Evolutionary conservation across 2,797 vertebrate genomes (phyloP).

Genomic region (Acanthopagrus latus): DNA sequence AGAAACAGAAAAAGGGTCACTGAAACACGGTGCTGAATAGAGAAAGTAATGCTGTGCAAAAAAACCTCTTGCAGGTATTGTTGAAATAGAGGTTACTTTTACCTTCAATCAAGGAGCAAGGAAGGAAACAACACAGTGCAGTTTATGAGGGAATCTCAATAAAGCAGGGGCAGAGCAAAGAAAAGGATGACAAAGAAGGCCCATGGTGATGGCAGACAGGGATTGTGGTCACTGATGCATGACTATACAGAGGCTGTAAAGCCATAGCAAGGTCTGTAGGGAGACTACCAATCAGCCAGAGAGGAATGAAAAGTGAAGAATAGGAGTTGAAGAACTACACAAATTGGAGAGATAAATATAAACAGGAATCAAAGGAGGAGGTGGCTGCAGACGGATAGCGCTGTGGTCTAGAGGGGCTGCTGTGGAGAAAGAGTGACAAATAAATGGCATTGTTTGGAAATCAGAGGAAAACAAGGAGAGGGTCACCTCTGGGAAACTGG

Average conservation of each 20-base stretch:
- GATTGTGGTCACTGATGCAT: slow-evolving; percentile 46
- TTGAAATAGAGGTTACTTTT: slow-evolving; percentile 10
- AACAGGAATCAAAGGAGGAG: slow-evolving; percentile 7
- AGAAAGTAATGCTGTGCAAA: slow-evolving; percentile 5
- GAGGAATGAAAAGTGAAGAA: slow-evolving; percentile 41
- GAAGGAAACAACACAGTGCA: slow-evolving; percentile 3
- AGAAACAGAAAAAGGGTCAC: not conserved
- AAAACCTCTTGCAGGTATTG: slow-evolving; percentile 11
- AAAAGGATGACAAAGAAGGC: slow-evolving; percentile 29
- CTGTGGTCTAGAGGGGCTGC: not conserved
- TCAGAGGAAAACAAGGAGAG: slow-evolving; percentile 7
- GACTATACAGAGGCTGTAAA: slow-evolving; percentile 42
- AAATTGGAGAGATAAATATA: slow-evolving; percentile 25
- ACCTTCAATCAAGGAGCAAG: not conserved
- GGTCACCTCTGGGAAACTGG: slow-evolving; percentile 11
- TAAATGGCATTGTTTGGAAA: slow-evolving; percentile 26
- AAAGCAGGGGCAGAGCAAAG: not conserved
- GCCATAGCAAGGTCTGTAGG: slow-evolving; percentile 23
- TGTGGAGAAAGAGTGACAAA: not conserved
- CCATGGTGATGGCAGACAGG: slow-evolving; percentile 33
- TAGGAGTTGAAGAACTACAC: slow-evolving; percentile 13
- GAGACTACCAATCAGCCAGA: slow-evolving; percentile 39
- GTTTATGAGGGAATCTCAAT: slow-evolving; percentile 8
- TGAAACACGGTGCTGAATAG: slow-evolving; percentile 6
- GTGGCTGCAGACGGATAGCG: not conserved